Conservation (phyloP, 2,888 invertebrate species). For the Dugesia japonica region DNA sequence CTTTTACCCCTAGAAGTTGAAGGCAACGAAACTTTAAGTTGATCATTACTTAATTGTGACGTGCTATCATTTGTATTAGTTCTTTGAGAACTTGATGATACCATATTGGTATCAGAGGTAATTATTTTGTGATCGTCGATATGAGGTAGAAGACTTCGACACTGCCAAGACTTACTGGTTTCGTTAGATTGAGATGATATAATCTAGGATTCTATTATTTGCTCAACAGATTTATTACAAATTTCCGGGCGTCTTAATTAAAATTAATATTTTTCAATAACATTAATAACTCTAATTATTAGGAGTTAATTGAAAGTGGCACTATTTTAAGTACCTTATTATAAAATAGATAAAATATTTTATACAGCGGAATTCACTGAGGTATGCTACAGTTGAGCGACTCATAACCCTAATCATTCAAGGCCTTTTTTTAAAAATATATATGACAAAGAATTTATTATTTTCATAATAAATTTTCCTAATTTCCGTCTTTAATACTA, state of each 20-base stretch:
- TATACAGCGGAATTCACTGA: too few species aligned
- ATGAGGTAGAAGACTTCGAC: neutral
- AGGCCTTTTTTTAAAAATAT: too few species aligned
- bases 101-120: neutral
- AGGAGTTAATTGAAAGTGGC: too few species aligned
- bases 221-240: neutral
- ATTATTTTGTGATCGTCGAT: neutral
- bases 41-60: slow-evolving; percentile 2
- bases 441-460: too few species aligned
- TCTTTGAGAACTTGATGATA: neutral
- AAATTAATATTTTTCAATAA: too few species aligned
- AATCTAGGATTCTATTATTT: neutral
- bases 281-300: too few species aligned
- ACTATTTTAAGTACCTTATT: too few species aligned
- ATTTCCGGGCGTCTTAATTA: slow-evolving; percentile 3
- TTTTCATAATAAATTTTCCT: too few species aligned
- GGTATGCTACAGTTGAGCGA: too few species aligned
- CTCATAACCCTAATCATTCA: too few species aligned
- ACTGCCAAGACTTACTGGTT: neutral
- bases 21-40: neutral
- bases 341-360: too few species aligned
- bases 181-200: neutral
- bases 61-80: neutral
- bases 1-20: neutral
- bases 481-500: too few species aligned